Percentiles rank a stretch among this genome's conserved stretches.
Conservation (phyloP, 2,797 vertebrate genomes). For the Periparus ater region DNA sequence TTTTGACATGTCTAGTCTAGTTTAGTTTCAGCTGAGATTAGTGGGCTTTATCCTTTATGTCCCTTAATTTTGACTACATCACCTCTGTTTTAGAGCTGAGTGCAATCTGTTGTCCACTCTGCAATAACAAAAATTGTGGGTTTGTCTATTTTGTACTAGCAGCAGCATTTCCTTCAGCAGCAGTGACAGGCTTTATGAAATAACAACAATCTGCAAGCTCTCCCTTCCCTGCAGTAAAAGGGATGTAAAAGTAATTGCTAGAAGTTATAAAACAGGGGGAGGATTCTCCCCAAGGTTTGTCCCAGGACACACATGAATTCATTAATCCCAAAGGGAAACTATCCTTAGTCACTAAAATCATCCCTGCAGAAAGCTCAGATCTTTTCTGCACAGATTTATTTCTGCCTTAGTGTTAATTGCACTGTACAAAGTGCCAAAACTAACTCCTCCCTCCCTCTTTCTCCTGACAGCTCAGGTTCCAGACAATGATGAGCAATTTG, state of each 20-base stretch:
- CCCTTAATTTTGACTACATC: background rate
- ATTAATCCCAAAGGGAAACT: background rate
- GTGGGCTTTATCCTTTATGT: background rate
- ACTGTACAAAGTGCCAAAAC: background rate
- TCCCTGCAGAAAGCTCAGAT: background rate
- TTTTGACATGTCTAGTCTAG: background rate
- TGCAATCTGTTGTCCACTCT: background rate
- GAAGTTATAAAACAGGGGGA: background rate
- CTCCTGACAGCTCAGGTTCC: constrained; percentile 94
- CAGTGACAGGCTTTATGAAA: background rate
- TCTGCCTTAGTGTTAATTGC: background rate
- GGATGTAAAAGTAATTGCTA: background rate
- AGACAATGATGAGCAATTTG: constrained; percentile 96
- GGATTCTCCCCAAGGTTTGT: background rate
- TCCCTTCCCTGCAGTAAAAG: background rate
- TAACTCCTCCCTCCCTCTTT: background rate
- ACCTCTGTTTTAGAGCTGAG: background rate
- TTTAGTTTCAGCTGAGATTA: background rate
- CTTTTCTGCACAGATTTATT: background rate
- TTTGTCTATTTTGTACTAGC: background rate
- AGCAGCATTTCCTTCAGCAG: background rate
- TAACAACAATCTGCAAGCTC: background rate
- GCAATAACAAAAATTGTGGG: fast-evolving
- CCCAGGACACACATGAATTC: background rate
- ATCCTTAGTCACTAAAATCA: background rate